A percentile compares a stretch with the other conserved stretches of the same genome.
Evolutionary conservation across 2,888 invertebrate genomes (phyloP).

Genomic region (Phlogophora meticulosa): DNA sequence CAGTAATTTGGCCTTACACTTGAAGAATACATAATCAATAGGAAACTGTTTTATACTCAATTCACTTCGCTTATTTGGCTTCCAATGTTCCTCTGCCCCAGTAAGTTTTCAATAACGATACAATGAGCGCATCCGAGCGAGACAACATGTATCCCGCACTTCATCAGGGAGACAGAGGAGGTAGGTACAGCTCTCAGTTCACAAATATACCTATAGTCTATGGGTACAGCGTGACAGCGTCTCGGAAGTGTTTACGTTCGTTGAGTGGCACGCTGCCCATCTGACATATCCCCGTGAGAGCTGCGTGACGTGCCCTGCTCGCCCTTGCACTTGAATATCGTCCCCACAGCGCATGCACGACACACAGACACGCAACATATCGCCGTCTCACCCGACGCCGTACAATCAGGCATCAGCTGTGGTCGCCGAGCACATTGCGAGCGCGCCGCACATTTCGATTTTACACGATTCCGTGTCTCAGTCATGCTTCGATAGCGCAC

Average conservation of each 20-base stretch:
- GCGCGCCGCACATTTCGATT: conserved; percentile 10
- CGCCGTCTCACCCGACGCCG: conserved; percentile 47
- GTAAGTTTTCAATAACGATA: conserved; percentile 16
- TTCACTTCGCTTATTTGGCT: conserved; percentile 17
- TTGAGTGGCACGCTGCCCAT: conserved; percentile 70
- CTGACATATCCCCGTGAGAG: conserved; percentile 56
- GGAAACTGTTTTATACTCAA: neutral
- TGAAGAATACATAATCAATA: conserved; percentile 11
- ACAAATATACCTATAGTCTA: too few species aligned
- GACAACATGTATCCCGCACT: conserved; percentile 1
- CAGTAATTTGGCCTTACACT: neutral
- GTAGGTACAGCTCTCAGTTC: too few species aligned
- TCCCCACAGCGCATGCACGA: conserved; percentile 57
- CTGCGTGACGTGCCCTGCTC: conserved; percentile 51
- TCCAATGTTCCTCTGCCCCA: conserved; percentile 1
- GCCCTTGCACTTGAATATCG: conserved; percentile 76
- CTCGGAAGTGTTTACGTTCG: conserved; percentile 68
- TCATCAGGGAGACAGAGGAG: conserved; percentile 13
- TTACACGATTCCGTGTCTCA: conserved; percentile 64
- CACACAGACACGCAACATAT: conserved; percentile 55
- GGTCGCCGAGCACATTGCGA: conserved; percentile 30
- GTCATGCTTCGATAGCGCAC: conserved; percentile 85
- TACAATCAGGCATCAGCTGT: conserved; percentile 58
- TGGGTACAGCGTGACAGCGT: conserved; percentile 28
- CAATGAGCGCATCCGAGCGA: conserved; percentile 3